These are phyloP conservation scores for Naso thynnoides DNA, from an alignment of 2,797 vertebrate species.

Conservation along the genomic window DNA sequence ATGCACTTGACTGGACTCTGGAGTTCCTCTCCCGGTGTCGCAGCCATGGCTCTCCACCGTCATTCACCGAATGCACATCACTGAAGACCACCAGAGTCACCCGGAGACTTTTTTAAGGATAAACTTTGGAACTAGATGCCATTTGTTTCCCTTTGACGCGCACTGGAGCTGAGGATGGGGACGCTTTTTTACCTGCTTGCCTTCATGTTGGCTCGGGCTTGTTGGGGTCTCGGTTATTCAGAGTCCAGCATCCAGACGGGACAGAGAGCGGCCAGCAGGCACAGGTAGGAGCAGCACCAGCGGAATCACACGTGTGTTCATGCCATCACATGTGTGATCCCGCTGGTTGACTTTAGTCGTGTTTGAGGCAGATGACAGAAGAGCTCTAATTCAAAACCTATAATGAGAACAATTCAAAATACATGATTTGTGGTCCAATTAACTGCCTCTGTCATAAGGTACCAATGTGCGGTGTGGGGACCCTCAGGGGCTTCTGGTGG, in stretches of 20 bases:
- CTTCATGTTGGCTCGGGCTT: slow-evolving; percentile 27
- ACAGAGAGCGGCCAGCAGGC: slow-evolving; percentile 83
- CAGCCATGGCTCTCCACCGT: slow-evolving; percentile 28
- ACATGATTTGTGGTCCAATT: not conserved
- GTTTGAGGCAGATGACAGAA: not conserved
- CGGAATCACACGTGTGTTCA: not conserved
- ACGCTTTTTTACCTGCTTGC: slow-evolving; percentile 62
- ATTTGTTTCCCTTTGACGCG: not conserved
- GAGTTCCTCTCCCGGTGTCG: slow-evolving; percentile 18
- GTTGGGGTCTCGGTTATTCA: slow-evolving; percentile 68
- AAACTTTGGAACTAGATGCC: slow-evolving; percentile 36
- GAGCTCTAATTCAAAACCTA: not conserved
- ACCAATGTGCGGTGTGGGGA: slow-evolving; percentile 4
- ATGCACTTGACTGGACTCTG: slow-evolving; percentile 59
- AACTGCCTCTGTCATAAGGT: slow-evolving; percentile 1
- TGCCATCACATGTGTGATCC: not conserved
- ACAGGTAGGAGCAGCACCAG: slow-evolving; percentile 75
- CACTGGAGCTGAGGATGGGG: slow-evolving; percentile 57
- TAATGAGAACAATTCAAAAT: not conserved
- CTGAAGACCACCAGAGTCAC: not conserved
- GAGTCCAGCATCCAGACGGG: slow-evolving; percentile 66
- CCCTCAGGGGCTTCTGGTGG: not conserved
- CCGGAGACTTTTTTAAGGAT: not conserved
- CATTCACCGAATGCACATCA: not conserved
- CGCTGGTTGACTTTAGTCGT: not conserved